These are phyloP conservation scores for Callosobruchus maculatus DNA, from an alignment of 2,888 invertebrate species.

Conservation along the genomic window DNA sequence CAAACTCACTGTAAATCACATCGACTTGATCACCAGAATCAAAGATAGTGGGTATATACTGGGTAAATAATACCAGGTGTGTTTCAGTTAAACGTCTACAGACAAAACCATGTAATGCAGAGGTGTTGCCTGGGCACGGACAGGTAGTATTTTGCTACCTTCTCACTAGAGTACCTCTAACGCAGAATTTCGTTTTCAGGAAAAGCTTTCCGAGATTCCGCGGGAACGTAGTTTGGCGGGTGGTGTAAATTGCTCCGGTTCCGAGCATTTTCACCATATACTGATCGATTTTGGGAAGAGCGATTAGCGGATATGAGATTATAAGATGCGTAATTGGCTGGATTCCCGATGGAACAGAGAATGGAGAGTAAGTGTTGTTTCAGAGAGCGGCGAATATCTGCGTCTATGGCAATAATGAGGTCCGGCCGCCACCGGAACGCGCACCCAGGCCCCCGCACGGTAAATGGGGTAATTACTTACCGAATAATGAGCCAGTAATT, in stretches of 20 bases:
- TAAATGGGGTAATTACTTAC: constrained; percentile 46
- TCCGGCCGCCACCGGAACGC: background rate
- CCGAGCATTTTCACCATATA: background rate
- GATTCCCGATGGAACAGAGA: background rate
- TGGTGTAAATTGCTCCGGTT: background rate
- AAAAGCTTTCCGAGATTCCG: too few relatives aligned
- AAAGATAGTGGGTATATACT: too few relatives aligned
- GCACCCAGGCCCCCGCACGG: background rate
- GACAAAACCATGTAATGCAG: too few relatives aligned
- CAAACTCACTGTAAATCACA: too few relatives aligned
- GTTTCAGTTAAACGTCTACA: too few relatives aligned
- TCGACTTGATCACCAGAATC: too few relatives aligned
- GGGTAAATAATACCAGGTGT: too few relatives aligned
- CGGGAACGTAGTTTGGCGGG: too few relatives aligned
- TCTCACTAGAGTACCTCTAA: too few relatives aligned
- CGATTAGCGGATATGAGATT: background rate
- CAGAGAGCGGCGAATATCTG: background rate
- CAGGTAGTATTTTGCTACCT: too few relatives aligned
- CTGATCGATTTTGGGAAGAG: background rate
- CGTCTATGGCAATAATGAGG: background rate
- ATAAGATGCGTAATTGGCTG: background rate
- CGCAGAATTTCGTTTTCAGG: too few relatives aligned
- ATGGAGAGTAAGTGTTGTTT: background rate
- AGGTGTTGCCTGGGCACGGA: too few relatives aligned
- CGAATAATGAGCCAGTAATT: constrained; percentile 51